Conservation (phyloP, 2,888 invertebrate species). For the Sphaerophoria rueppellii region DNA sequence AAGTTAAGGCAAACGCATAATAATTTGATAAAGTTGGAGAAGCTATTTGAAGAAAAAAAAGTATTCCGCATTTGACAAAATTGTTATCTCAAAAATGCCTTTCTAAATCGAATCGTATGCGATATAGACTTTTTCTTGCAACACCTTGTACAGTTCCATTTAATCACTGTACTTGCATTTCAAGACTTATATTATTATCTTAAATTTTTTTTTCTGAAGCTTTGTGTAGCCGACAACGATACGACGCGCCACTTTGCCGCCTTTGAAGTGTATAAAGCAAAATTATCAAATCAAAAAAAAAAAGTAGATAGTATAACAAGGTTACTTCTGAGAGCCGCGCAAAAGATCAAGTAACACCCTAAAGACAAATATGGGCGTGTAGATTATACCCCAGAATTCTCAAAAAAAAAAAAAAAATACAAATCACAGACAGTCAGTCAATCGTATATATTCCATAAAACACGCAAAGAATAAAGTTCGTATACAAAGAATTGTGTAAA, state of each 20-base stretch:
- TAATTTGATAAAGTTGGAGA: too few species aligned
- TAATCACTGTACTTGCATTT: conserved; percentile 12
- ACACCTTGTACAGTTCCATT: conserved; percentile 44
- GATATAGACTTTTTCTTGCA: too few species aligned
- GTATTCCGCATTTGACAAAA: too few species aligned
- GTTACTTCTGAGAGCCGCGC: conserved; percentile 35
- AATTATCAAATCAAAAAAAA: conserved; percentile 58
- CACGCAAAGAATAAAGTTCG: conserved; percentile 21
- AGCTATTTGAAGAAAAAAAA: too few species aligned
- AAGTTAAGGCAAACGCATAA: too few species aligned
- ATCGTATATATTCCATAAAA: conserved; percentile 28
- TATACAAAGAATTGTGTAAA: neutral
- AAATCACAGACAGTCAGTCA: conserved; percentile 3
- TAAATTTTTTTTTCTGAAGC: conserved; percentile 32
- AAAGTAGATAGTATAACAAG: conserved; percentile 29
- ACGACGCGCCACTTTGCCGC: conserved; percentile 35
- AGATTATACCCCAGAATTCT: conserved; percentile 36
- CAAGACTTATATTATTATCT: conserved; percentile 36
- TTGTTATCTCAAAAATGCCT: too few species aligned
- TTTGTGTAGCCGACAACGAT: conserved; percentile 3
- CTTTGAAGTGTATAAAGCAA: conserved; percentile 66
- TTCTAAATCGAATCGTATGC: too few species aligned
- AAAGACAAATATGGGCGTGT: conserved; percentile 71
- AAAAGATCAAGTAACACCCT: conserved; percentile 71
- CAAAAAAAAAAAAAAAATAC: conserved; percentile 1